Percentiles rank a stretch among this genome's conserved stretches.
Conservation (phyloP, 2,888 invertebrate species). For the Macaria notata region DNA sequence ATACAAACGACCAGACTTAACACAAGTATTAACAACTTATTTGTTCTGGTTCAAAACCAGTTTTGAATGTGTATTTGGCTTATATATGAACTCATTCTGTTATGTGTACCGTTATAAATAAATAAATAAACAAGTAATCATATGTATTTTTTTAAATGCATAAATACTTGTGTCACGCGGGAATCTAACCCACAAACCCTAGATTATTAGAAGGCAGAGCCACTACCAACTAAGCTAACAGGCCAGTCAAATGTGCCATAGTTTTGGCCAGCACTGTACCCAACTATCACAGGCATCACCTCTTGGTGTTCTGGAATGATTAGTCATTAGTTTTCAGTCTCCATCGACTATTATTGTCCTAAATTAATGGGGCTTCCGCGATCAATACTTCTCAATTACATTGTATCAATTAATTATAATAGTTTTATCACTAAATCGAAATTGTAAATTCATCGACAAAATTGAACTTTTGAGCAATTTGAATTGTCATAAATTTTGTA, state of each 20-base stretch:
- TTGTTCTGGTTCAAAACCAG: no score
- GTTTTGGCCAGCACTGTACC: slow-evolving; percentile 43
- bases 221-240: no score
- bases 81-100: no score
- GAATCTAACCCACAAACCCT: no score
- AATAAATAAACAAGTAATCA: no score
- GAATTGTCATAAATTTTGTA: slow-evolving; percentile 24
- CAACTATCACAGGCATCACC: slow-evolving; percentile 58
- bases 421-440: slow-evolving; percentile 8
- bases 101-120: no score
- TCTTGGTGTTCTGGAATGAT: slow-evolving; percentile 48
- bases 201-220: no score
- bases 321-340: slow-evolving; percentile 33
- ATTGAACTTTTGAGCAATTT: slow-evolving; percentile 28
- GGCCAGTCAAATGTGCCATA: slow-evolving; percentile 30
- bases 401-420: background rate
- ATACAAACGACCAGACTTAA: no score
- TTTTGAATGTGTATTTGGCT: no score
- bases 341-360: slow-evolving; percentile 28
- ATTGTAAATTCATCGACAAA: slow-evolving; percentile 14
- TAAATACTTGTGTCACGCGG: no score
- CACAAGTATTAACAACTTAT: no score
- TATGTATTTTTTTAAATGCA: no score
- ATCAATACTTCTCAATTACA: slow-evolving; percentile 21
- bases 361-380: slow-evolving; percentile 28